These are phyloP conservation scores for Hippopotamyrus pictus DNA, from an alignment of 2,797 vertebrate genomes.

Conservation along the genomic window DNA sequence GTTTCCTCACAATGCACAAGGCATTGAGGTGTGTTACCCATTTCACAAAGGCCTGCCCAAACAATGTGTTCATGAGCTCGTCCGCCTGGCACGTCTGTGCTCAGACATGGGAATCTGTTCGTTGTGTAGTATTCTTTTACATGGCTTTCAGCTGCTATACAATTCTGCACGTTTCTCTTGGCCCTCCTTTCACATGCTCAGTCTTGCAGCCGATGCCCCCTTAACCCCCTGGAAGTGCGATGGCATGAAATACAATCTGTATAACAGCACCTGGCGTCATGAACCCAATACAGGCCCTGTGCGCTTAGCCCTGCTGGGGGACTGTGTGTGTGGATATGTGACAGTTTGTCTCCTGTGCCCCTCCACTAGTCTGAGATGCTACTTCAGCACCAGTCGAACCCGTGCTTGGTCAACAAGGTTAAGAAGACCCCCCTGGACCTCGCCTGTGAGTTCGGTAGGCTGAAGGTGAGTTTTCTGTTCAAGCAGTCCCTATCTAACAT, in stretches of 20 bases:
- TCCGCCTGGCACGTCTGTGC: background rate
- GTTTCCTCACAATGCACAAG: slow-evolving; percentile 21
- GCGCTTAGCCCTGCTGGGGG: slow-evolving; percentile 12
- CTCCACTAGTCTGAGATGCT: slow-evolving; percentile 69
- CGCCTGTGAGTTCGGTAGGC: slow-evolving; percentile 72
- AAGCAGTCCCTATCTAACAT: background rate
- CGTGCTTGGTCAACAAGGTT: slow-evolving; percentile 69
- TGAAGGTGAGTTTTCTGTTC: slow-evolving; percentile 58
- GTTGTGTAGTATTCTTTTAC: slow-evolving; percentile 16
- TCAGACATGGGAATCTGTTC: slow-evolving; percentile 7
- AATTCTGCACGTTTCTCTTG: slow-evolving; percentile 24
- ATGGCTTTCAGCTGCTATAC: slow-evolving; percentile 11
- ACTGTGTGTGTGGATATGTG: slow-evolving; percentile 2
- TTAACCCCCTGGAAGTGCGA: slow-evolving; percentile 23
- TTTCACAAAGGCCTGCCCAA: slow-evolving; percentile 24
- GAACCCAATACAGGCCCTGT: slow-evolving; percentile 11
- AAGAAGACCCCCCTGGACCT: slow-evolving; percentile 74
- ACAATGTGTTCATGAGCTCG: background rate
- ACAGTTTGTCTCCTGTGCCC: slow-evolving; percentile 13
- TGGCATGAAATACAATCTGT: slow-evolving; percentile 15
- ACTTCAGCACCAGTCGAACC: slow-evolving; percentile 76
- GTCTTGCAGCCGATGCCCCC: slow-evolving; percentile 4
- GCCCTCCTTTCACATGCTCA: slow-evolving; percentile 19
- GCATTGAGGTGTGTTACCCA: background rate
- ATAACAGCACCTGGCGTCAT: background rate